phyloP scores from a whole-genome alignment of 2,888 invertebrate genomes.

The Sylvicola fuscatus region DNA sequence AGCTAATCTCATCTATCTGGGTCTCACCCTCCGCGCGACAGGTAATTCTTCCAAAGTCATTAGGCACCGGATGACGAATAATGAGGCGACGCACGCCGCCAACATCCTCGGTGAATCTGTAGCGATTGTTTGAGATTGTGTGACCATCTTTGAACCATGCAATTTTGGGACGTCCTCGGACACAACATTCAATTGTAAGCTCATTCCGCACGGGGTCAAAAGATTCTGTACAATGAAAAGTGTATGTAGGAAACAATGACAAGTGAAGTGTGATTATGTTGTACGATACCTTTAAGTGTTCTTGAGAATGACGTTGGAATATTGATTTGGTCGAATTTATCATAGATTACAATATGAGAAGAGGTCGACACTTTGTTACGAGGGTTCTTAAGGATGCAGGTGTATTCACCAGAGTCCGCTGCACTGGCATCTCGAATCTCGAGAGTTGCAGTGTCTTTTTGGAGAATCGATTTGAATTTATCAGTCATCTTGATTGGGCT shows the following conservation, averaged over 20 bases:
- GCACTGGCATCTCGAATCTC: constrained; percentile 47
- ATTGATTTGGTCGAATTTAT: constrained; percentile 9
- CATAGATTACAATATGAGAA: constrained; percentile 48
- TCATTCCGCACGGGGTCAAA: constrained; percentile 33
- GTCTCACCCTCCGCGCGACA: constrained; percentile 54
- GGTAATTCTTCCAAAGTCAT: constrained; percentile 55
- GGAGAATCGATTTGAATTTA: constrained; percentile 31
- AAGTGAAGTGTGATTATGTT: constrained; percentile 1
- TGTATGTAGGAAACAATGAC: not conserved
- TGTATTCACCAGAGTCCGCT: constrained; percentile 56
- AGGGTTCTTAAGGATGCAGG: constrained; percentile 52
- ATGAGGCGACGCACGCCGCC: constrained; percentile 52
- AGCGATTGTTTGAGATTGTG: constrained; percentile 36
- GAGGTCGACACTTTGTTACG: constrained; percentile 45
- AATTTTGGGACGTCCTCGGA: constrained; percentile 28
- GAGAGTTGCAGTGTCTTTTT: constrained; percentile 47
- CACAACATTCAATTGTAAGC: constrained; percentile 28
- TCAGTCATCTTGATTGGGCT: constrained; percentile 27
- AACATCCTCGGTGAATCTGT: constrained; percentile 40
- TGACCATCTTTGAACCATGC: constrained; percentile 44
- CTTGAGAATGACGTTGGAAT: not conserved
- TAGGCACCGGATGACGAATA: constrained; percentile 39
- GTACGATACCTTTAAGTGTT: constrained; percentile 3
- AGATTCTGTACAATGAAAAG: constrained; percentile 29
- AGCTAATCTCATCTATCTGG: constrained; percentile 52